Conservation (phyloP, 2,113 vertebrate species). For the Numenius arquata region DNA sequence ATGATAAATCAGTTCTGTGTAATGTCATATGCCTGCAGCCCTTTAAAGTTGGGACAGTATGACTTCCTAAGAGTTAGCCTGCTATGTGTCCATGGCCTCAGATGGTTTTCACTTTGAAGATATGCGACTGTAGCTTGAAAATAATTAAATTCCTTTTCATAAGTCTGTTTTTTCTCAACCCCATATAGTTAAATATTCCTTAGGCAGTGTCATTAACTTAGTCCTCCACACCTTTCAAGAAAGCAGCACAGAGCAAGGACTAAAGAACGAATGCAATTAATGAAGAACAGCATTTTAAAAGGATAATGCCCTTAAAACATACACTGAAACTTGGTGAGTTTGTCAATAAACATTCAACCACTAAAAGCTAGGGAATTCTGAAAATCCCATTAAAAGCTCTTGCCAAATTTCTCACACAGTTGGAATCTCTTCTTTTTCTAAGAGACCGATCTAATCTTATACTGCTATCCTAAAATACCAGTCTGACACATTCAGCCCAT, state of each 20-base stretch:
- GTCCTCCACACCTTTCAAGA: background rate
- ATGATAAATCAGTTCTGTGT: slow-evolving; percentile 8
- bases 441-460: background rate
- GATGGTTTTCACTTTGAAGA: slow-evolving; percentile 38
- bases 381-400: background rate
- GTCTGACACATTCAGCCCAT: background rate
- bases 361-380: background rate
- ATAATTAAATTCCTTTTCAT: slow-evolving; percentile 32
- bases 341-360: background rate
- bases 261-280: background rate
- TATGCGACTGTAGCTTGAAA: background rate
- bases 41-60: background rate
- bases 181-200: background rate
- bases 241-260: background rate
- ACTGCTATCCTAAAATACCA: background rate
- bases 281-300: background rate
- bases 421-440: background rate
- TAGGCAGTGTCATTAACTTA: background rate
- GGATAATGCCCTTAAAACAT: background rate
- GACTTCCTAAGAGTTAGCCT: background rate
- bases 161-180: background rate
- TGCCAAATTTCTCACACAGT: background rate
- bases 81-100: background rate
- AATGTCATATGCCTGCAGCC: slow-evolving; percentile 4
- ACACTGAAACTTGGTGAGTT: background rate